These are phyloP conservation scores for Notothenia coriiceps DNA, from an alignment of 2,113 vertebrate species.

Conservation along the genomic window DNA sequence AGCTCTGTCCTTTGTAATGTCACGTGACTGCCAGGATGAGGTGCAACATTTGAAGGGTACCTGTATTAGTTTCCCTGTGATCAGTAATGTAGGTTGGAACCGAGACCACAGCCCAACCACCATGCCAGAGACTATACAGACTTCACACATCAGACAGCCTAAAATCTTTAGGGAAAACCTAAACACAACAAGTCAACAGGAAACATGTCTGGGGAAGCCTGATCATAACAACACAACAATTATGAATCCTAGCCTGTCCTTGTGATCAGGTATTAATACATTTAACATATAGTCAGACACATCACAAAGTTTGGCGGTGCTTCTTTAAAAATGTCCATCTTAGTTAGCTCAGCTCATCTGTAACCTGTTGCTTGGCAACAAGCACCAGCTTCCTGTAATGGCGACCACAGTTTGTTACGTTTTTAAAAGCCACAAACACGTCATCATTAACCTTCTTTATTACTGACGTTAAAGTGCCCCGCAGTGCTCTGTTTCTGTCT, in stretches of 20 bases:
- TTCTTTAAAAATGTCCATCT: conserved; percentile 42
- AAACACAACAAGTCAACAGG: not conserved
- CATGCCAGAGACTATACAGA: not conserved
- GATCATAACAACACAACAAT: not conserved
- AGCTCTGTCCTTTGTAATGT: not conserved
- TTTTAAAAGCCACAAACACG: not conserved
- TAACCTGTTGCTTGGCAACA: conserved; percentile 60
- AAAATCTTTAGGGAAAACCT: conserved; percentile 1
- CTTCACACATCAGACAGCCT: conserved; percentile 55
- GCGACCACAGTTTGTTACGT: conserved; percentile 47
- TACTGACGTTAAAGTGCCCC: not conserved
- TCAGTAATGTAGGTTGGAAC: not conserved
- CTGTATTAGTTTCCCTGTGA: not conserved
- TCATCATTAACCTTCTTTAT: not conserved
- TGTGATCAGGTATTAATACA: not conserved
- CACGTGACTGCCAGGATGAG: not conserved
- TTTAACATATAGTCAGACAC: not conserved
- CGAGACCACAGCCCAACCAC: conserved; percentile 41
- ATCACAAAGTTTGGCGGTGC: not conserved
- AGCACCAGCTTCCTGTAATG: conserved; percentile 64
- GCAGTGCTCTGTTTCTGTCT: not conserved
- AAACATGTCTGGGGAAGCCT: not conserved
- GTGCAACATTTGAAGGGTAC: not conserved
- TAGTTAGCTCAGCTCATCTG: conserved; percentile 42
- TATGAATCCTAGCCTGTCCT: not conserved